Conservation (phyloP, 2,888 invertebrate species). For the Seira musarum region DNA sequence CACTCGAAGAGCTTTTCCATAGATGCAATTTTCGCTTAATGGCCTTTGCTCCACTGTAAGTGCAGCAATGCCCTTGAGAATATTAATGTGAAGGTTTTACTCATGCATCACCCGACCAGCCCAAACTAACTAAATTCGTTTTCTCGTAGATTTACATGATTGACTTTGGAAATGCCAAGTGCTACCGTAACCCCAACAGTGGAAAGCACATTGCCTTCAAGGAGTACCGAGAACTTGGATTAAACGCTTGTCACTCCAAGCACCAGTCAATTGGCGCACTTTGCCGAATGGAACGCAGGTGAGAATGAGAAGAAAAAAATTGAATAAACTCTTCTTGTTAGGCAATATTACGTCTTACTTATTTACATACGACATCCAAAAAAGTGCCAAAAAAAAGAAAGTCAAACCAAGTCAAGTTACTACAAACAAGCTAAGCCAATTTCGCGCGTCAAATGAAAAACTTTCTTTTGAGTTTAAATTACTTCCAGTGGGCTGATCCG, state of each 20-base stretch:
- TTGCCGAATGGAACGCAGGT: slow-evolving; percentile 58
- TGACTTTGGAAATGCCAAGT: slow-evolving; percentile 60
- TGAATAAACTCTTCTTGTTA: too few species aligned
- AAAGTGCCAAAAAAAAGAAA: too few species aligned
- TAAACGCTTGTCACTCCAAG: slow-evolving; percentile 57
- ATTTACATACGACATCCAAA: too few species aligned
- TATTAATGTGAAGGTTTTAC: not conserved
- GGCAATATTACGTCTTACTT: too few species aligned
- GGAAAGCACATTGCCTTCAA: slow-evolving; percentile 60
- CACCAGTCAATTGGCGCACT: slow-evolving; percentile 60
- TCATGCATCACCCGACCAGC: too few species aligned
- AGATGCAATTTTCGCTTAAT: slow-evolving; percentile 25
- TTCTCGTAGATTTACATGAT: slow-evolving; percentile 56
- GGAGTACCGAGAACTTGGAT: slow-evolving; percentile 56
- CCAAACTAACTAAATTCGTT: not conserved
- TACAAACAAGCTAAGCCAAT: not conserved
- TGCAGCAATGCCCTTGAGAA: not conserved
- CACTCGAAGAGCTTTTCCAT: slow-evolving; percentile 34
- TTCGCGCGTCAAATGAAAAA: not conserved
- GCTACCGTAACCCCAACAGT: slow-evolving; percentile 48
- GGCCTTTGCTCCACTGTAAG: slow-evolving; percentile 43
- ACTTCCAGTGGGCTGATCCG: not conserved
- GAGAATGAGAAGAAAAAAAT: slow-evolving; percentile 8
- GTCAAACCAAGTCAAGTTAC: not conserved
- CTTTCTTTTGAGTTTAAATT: not conserved